phyloP scores from a whole-genome alignment of 2,113 vertebrate species.

The Hippocampus guttulatus region DNA sequence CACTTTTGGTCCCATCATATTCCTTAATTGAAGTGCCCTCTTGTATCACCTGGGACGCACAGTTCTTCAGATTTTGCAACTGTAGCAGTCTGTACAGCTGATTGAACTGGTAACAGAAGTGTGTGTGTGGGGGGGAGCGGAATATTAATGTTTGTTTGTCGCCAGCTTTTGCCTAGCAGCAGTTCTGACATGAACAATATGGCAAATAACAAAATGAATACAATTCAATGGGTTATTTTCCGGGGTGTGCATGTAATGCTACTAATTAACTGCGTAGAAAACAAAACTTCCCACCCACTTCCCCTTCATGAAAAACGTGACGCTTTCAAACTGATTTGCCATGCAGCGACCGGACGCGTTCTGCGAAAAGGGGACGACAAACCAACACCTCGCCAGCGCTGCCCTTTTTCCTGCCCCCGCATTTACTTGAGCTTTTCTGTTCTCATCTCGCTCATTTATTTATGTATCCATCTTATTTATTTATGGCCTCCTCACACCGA shows the following conservation, averaged over 20 bases:
- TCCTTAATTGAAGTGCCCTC: constrained; percentile 10
- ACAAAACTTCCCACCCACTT: background rate
- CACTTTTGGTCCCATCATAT: constrained; percentile 14
- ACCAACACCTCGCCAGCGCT: constrained; percentile 21
- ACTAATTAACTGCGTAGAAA: background rate
- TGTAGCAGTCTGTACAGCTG: background rate
- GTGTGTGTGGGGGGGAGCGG: too few species aligned
- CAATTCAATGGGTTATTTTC: background rate
- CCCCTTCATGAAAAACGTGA: constrained; percentile 6
- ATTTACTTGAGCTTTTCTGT: background rate
- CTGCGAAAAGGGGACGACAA: constrained; percentile 29
- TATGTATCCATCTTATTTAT: constrained; percentile 22
- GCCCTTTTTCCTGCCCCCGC: constrained; percentile 20
- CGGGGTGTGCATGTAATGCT: background rate
- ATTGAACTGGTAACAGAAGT: background rate
- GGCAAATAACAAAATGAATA: background rate
- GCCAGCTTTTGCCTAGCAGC: background rate
- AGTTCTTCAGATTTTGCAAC: background rate
- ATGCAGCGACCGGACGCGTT: constrained; percentile 22
- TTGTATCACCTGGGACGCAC: background rate
- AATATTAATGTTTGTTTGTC: background rate
- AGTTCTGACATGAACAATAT: background rate
- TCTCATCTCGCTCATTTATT: constrained; percentile 39
- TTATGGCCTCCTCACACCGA: constrained; percentile 6
- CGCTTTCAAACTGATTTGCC: constrained; percentile 28